These are phyloP conservation scores for Chrysolophus pictus DNA, from an alignment of 2,797 vertebrate species.

Conservation along the genomic window DNA sequence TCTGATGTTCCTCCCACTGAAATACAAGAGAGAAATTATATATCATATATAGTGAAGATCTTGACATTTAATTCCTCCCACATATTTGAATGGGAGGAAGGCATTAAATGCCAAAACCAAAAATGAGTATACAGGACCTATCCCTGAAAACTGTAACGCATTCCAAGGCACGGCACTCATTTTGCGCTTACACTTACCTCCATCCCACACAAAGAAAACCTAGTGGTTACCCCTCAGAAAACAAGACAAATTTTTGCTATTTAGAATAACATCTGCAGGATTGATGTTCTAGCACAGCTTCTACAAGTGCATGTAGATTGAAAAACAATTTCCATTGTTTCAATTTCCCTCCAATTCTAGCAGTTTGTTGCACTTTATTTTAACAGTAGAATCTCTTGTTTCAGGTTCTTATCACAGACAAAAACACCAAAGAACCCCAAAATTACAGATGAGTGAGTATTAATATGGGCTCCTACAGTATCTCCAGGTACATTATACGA, in stretches of 20 bases:
- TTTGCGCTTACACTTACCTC: constrained; percentile 31
- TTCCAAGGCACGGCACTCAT: constrained; percentile 33
- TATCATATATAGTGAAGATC: constrained; percentile 48
- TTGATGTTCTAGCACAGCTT: not conserved
- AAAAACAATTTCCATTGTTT: not conserved
- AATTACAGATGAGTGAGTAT: not conserved
- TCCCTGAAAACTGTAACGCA: constrained; percentile 21
- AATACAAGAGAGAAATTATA: constrained; percentile 62
- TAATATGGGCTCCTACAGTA: accelerated
- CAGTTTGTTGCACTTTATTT: not conserved
- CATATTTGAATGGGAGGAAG: constrained; percentile 55
- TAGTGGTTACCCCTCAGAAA: not conserved
- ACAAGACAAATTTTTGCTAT: not conserved
- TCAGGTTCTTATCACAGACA: not conserved
- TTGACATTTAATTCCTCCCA: constrained; percentile 62
- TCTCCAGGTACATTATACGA: not conserved
- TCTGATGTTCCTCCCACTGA: constrained; percentile 58
- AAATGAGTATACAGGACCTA: constrained; percentile 34
- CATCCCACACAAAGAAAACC: not conserved
- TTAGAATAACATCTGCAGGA: not conserved
- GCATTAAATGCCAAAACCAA: constrained; percentile 67
- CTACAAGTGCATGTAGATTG: not conserved
- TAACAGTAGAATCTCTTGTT: not conserved
- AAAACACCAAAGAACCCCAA: not conserved
- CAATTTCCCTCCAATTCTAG: not conserved